These are phyloP conservation scores for Bugulina stolonifera DNA, from an alignment of 2,888 invertebrate genomes.

Conservation along the genomic window DNA sequence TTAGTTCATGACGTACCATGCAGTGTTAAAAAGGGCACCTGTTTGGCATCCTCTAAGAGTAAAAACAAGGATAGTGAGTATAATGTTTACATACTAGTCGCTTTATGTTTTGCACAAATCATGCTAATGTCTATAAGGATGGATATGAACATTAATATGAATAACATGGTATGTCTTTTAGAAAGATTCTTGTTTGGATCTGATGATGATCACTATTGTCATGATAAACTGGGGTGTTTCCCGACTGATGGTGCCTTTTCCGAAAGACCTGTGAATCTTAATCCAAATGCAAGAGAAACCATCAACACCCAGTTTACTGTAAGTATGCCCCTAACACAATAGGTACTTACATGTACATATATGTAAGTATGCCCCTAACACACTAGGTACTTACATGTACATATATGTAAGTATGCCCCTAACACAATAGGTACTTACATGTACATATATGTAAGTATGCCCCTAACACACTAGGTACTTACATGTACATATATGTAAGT, in stretches of 20 bases:
- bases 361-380: background rate
- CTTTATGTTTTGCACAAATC: no score
- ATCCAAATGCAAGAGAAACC: conserved; percentile 30
- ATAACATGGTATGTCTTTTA: no score
- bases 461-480: no score
- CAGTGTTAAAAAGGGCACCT: no score
- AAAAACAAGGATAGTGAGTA: no score
- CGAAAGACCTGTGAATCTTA: conserved; percentile 31
- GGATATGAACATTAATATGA: no score
- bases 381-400: background rate
- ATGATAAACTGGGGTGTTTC: conserved; percentile 25
- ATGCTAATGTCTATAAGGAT: no score
- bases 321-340: background rate
- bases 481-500: no score
- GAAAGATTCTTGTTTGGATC: conserved; percentile 14
- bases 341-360: background rate
- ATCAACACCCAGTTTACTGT: conserved; percentile 31
- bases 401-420: background rate
- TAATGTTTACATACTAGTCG: no score
- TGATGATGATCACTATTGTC: background rate
- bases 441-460: background rate
- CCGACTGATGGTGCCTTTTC: background rate
- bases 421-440: no score
- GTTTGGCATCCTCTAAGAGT: no score
- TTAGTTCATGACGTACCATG: no score